phyloP scores from a whole-genome alignment of 1,140 invertebrate species.

The Venturia canescens region DNA sequence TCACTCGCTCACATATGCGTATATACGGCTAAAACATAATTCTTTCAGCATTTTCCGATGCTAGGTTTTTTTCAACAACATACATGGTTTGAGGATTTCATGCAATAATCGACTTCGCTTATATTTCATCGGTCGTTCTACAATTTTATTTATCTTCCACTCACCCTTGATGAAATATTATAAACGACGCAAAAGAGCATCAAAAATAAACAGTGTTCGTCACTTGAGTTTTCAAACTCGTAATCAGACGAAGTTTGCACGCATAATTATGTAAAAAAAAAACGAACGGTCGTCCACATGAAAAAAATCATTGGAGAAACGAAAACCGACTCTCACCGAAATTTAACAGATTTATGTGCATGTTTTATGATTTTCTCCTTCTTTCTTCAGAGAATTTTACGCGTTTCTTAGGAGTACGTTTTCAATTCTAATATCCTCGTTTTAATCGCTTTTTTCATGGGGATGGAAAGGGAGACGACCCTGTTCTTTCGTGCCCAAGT shows the following conservation, averaged over 20 bases:
- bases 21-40: conserved; percentile 20
- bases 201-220: conserved; percentile 24
- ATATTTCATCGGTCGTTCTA: neutral
- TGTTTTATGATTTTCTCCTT: neutral
- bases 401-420: neutral
- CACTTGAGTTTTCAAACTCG: conserved; percentile 38
- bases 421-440: neutral
- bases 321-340: too few relatives aligned
- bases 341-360: neutral
- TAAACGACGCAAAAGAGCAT: neutral
- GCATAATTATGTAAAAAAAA: conserved; percentile 1
- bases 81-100: neutral
- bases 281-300: neutral
- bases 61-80: neutral
- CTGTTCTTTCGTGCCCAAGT: neutral
- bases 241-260: neutral
- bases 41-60: neutral
- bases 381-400: neutral
- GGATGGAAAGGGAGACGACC: too few relatives aligned
- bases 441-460: neutral
- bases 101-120: neutral
- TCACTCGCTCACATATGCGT: neutral
- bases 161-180: neutral
- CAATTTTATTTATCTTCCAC: neutral
- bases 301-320: too few relatives aligned